Evolutionary conservation across 1,140 invertebrate species (phyloP).

Genomic region (Cheumatopsyche charites): DNA sequence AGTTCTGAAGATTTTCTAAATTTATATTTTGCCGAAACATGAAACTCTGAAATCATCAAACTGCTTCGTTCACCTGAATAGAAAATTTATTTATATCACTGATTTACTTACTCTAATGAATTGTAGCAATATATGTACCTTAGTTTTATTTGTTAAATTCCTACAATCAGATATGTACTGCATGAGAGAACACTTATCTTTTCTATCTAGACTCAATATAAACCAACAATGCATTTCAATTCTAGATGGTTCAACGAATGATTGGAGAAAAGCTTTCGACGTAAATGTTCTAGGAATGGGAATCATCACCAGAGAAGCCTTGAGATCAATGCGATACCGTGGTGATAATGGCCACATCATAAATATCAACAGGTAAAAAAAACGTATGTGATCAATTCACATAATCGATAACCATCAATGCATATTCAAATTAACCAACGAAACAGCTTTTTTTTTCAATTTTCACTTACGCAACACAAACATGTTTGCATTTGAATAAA

Average conservation of each 20-base stretch:
- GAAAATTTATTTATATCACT: too few species aligned
- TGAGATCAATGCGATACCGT: conserved; percentile 65
- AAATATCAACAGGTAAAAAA: conserved; percentile 65
- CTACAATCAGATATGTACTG: too few species aligned
- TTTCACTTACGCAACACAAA: not conserved
- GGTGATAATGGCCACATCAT: conserved; percentile 70
- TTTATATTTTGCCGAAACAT: too few species aligned
- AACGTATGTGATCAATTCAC: not conserved
- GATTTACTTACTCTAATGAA: too few species aligned
- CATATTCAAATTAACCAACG: not conserved
- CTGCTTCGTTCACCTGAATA: too few species aligned
- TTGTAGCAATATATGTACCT: too few species aligned
- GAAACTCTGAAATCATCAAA: too few species aligned
- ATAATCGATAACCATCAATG: not conserved
- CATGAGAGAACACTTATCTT: too few species aligned
- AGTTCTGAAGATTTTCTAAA: too few species aligned
- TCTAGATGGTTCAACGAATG: conserved; percentile 50
- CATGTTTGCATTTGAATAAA: not conserved
- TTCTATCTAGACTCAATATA: too few species aligned
- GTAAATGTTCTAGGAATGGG: conserved; percentile 63
- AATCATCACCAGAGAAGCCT: conserved; percentile 62
- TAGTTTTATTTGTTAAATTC: too few species aligned
- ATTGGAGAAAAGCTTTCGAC: conserved; percentile 62
- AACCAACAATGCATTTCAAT: not conserved
- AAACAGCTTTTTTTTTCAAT: not conserved